Percentiles rank a stretch among this genome's conserved stretches.
These are phyloP conservation scores for Pteropus rufus DNA, from an alignment of 2,797 vertebrate species.

Conservation along the genomic window DNA sequence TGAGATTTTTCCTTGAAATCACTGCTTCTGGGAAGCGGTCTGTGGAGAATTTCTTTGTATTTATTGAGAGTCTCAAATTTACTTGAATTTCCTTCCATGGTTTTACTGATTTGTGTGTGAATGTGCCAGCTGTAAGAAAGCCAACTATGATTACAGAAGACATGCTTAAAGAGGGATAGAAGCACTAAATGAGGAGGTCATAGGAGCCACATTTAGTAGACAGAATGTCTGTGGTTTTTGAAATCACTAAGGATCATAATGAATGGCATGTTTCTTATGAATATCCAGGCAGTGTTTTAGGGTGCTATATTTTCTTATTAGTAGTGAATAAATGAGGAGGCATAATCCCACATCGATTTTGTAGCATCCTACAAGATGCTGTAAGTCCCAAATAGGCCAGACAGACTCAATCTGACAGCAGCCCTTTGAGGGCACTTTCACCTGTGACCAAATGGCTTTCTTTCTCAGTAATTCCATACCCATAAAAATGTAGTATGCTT, in stretches of 20 bases:
- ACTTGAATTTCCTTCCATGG: neutral
- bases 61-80: conserved; percentile 33
- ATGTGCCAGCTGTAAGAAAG: conserved; percentile 1
- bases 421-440: neutral
- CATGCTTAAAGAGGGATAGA: neutral
- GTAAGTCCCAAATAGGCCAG: neutral
- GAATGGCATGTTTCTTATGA: neutral
- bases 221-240: conserved; percentile 36
- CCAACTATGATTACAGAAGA: conserved; percentile 15
- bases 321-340: neutral
- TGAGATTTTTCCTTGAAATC: neutral
- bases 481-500: neutral
- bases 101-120: neutral
- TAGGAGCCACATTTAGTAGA: neutral
- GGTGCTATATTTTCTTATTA: neutral
- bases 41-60: neutral
- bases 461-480: neutral
- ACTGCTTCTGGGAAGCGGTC: neutral
- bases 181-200: neutral
- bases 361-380: neutral
- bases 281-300: neutral
- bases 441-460: neutral
- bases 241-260: conserved; percentile 12
- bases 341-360: neutral
- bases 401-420: neutral